Conservation (phyloP, 2,113 vertebrate species). For the Grammomys dolichurus region DNA sequence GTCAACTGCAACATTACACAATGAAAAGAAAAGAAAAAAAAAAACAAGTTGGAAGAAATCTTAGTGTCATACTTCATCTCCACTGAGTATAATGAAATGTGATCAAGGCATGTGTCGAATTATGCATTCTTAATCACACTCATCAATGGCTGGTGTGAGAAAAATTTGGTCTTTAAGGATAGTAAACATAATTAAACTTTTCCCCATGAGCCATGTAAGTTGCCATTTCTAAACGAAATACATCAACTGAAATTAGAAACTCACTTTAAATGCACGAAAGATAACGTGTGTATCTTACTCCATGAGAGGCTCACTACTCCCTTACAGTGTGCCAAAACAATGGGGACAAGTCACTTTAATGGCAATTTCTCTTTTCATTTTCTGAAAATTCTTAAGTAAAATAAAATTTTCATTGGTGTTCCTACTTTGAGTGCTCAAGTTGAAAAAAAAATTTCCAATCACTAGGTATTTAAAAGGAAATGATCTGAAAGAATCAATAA, state of each 20-base stretch:
- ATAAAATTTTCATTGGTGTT: neutral
- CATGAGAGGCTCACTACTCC: neutral
- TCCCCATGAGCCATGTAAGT: neutral
- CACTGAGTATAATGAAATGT: neutral
- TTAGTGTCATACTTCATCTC: neutral
- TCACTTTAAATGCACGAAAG: neutral
- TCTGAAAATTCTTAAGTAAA: neutral
- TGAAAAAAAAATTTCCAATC: constrained; percentile 11
- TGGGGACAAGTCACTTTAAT: neutral
- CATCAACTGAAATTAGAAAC: neutral
- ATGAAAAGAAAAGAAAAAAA: neutral
- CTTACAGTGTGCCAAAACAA: neutral
- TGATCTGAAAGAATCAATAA: neutral
- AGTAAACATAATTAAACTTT: neutral
- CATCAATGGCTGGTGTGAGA: neutral
- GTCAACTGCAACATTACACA: neutral
- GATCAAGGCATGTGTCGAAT: neutral
- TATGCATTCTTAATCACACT: neutral
- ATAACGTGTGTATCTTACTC: neutral
- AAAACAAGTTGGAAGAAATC: neutral
- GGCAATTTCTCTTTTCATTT: neutral
- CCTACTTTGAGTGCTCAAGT: neutral
- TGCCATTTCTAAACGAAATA: constrained; percentile 14
- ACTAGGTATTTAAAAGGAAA: neutral
- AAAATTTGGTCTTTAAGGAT: neutral